These are phyloP conservation scores for Notarius lentiginosus DNA, from an alignment of 2,113 vertebrate species.

Conservation along the genomic window DNA sequence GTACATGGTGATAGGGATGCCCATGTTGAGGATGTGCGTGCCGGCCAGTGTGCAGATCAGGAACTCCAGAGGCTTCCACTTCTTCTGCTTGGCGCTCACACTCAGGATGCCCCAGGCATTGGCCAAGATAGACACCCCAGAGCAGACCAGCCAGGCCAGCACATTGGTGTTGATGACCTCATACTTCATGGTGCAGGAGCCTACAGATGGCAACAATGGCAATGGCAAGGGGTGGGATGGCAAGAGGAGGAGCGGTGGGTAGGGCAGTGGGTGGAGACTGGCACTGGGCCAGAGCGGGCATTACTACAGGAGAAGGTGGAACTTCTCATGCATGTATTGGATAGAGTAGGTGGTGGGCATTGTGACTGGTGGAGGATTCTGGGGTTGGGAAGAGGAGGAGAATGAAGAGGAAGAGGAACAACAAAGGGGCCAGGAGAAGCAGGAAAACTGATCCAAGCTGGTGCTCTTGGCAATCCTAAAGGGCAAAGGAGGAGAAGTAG, in stretches of 20 bases:
- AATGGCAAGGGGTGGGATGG: slow-evolving; percentile 52
- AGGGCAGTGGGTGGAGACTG: slow-evolving; percentile 59
- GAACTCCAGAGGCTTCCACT: slow-evolving; percentile 92
- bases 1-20: slow-evolving; percentile 88
- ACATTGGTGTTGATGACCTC: slow-evolving; percentile 84
- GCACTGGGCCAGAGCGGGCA: slow-evolving; percentile 57
- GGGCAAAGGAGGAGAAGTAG: slow-evolving; percentile 5
- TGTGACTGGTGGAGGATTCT: slow-evolving; percentile 35
- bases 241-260: slow-evolving; percentile 63
- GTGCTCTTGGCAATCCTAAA: slow-evolving; percentile 10
- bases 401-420: background rate
- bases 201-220: slow-evolving; percentile 56
- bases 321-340: slow-evolving; percentile 54
- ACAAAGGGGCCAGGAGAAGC: background rate
- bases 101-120: slow-evolving; percentile 93
- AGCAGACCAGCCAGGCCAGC: slow-evolving; percentile 89
- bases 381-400: background rate
- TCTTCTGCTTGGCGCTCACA: slow-evolving; percentile 90
- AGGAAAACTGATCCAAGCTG: slow-evolving; percentile 16
- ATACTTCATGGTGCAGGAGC: slow-evolving; percentile 83
- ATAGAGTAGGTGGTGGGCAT: slow-evolving; percentile 63
- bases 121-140: slow-evolving; percentile 85
- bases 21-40: slow-evolving; percentile 90
- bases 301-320: slow-evolving; percentile 60
- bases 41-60: slow-evolving; percentile 87